A percentile compares a stretch with the other conserved stretches of the same genome.
Evolutionary conservation across 2,797 vertebrate genomes (phyloP).

Genomic region (Erpetoichthys calabaricus): DNA sequence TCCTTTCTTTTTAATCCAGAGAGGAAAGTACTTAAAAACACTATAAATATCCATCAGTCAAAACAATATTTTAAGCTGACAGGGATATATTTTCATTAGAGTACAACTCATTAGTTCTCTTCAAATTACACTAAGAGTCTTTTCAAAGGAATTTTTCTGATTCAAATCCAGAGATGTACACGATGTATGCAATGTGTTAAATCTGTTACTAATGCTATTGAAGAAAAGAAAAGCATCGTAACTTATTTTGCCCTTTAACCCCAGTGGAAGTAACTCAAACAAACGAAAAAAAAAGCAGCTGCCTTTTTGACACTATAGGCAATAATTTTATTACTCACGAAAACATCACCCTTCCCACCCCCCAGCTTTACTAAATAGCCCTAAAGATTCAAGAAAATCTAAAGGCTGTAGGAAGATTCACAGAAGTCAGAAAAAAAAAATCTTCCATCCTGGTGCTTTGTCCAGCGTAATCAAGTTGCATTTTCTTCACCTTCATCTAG

Average conservation of each 20-base stretch:
- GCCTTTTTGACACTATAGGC: slow-evolving; percentile 5
- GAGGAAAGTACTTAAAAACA: too few species aligned
- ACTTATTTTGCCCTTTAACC: slow-evolving; percentile 8
- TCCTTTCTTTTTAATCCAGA: too few species aligned
- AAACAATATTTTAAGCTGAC: too few species aligned
- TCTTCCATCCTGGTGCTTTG: slow-evolving; percentile 27
- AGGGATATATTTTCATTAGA: too few species aligned
- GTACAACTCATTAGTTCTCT: not conserved
- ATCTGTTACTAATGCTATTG: slow-evolving; percentile 3
- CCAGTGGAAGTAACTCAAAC: not conserved
- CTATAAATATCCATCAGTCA: too few species aligned
- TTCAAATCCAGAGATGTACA: not conserved
- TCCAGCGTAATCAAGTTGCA: slow-evolving; percentile 62
- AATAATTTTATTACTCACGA: slow-evolving; percentile 3
- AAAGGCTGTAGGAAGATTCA: slow-evolving; percentile 40
- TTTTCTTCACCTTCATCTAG: slow-evolving; percentile 77
- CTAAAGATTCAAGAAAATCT: slow-evolving; percentile 31
- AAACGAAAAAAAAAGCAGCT: slow-evolving; percentile 2
- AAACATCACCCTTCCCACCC: slow-evolving; percentile 20
- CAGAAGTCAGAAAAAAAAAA: slow-evolving; percentile 39
- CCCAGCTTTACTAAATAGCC: slow-evolving; percentile 22
- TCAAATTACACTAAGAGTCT: too few species aligned
- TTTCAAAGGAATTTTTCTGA: not conserved
- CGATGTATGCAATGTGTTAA: not conserved
- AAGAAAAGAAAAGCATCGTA: slow-evolving; percentile 6